Evolutionary conservation across 2,888 invertebrate species (phyloP), one percentile per base, ranked within the genome.

Genomic region (Leucophora obtusa): DNA sequence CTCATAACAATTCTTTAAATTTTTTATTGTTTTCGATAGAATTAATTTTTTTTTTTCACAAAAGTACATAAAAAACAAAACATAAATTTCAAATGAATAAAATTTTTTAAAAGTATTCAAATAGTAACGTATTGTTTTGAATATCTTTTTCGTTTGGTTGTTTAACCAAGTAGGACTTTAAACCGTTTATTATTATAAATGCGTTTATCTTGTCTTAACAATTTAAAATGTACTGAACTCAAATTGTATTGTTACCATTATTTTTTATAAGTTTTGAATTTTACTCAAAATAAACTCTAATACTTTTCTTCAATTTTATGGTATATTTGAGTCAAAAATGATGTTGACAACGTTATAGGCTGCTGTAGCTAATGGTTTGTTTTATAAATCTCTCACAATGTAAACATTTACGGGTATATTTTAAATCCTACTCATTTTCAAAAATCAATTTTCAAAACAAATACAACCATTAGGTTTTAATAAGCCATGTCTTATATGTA

Each of bases 181-280:
- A 53, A 38, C 18, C 58, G 59, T 68, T 47, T 68, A 4, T 73
- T 59, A 18, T 54, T 56, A 10, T 17, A 28, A 58, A 66, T 63
- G 66, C 70, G 81, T 63, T 76, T 69, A 63, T 73, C 77, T 24
- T 58, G 60, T 33, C 51, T 78, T 79, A 63, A 79, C 82, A 65
- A 70, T 66, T 79, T 60, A 21, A 73, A 69, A 53, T 63, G n/a
- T 73, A 84, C 84, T 84, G 76, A 81, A 79, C 35, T 63, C 63
- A 24, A 35, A 47, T 68, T 10, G 53, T 77, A 53, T 68, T 72
- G 79, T 70, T 83, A 73, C 69, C 78, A 81, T 72, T 83, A 79
- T 77, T 68, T 82, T 84, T 82, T 83, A 84, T 84, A 83, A 58
- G 24, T 50, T 56, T 66, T 18, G 54, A 50, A 51, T 58, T 82